Evolutionary conservation across 2,113 vertebrate species (phyloP).

Genomic region (Phyllostomus hastatus): DNA sequence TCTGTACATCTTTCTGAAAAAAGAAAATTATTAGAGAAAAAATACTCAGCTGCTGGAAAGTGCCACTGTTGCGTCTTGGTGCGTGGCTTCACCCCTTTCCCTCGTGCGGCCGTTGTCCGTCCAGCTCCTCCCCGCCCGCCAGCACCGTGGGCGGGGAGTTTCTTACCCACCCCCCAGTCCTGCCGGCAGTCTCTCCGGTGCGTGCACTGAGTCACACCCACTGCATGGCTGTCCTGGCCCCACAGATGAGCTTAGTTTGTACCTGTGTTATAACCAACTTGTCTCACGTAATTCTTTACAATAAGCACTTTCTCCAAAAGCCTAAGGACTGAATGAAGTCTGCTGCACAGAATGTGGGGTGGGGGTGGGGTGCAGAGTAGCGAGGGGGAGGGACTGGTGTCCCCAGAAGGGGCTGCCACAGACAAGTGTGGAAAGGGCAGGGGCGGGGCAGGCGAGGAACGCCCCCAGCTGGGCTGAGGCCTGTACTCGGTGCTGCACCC

Average conservation of each 20-base stretch:
- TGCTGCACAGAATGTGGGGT: not conserved
- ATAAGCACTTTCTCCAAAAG: not conserved
- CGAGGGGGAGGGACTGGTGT: not conserved
- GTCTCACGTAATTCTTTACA: not conserved
- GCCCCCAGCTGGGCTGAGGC: accelerated
- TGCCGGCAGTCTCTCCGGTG: not conserved
- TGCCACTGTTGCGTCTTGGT: accelerated
- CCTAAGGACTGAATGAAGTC: not conserved
- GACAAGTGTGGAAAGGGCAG: not conserved
- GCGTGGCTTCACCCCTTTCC: not conserved
- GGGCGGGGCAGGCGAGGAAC: too few species aligned
- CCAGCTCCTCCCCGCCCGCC: not conserved
- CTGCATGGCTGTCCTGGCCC: not conserved
- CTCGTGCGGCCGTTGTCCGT: accelerated
- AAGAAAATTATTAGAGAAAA: not conserved
- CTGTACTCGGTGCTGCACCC: accelerated
- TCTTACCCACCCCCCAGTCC: not conserved
- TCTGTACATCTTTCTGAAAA: not conserved
- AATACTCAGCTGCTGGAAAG: accelerated
- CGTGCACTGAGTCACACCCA: too few species aligned
- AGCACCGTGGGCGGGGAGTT: accelerated
- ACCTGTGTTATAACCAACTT: not conserved
- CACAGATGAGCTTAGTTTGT: not conserved
- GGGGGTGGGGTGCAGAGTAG: not conserved
- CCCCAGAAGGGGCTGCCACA: not conserved